Base-by-base conservation (phyloP, 2,888 invertebrate genomes). In the Torymus aiolomorphi region DNA sequence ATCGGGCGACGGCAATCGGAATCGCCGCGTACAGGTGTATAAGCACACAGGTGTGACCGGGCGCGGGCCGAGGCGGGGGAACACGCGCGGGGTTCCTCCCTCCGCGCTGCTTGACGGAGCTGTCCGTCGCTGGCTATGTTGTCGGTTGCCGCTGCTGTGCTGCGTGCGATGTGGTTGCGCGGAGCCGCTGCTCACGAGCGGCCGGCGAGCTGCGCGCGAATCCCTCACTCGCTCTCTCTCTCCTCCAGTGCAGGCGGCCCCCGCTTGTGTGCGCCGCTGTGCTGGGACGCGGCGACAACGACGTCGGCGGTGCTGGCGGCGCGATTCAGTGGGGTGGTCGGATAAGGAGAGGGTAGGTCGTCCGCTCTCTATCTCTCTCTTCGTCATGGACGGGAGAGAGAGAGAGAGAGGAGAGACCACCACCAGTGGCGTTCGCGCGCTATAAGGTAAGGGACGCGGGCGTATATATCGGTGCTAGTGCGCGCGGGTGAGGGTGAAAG, bases 291-390 rank as follows among this genome's bases (percentile, higher is more conserved):
- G 24, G 42, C 57, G 62, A 20, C 62, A 56, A 18, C 62, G 69
- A 16, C 31, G 69, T 54, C 14, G 52, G 13, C 42, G n/a, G 20
- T 63, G n/a, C 18, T 16, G 66, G 42, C 20, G 61, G 20, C 11
- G 56, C 77, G 72, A 61, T 24, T 70, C 66, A 65, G 74, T 70
- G 61, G 56, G 65, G 81, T 80, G 80, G 49, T 78, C 79, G 77
- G 82, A 80, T 76, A 82, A 81, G 78, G 82, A 82, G 84, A 83
- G 83, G 82, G 84, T 83, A 82, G 84, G 62, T 72, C 54, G 69
- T 11, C 62, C 76, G 76, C 61, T 56, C 65, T 24, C 24, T 24
- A 2, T 24, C 62, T 14, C n/a, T 52, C 11, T 20, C 49, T 52
- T n/a, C 24, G 42, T 65, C 13, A 51, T 52, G 71, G 62, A 57